Base-by-base conservation (phyloP, 35 echinoderm and acorn worm species). In the Anneissia japonica region DNA sequence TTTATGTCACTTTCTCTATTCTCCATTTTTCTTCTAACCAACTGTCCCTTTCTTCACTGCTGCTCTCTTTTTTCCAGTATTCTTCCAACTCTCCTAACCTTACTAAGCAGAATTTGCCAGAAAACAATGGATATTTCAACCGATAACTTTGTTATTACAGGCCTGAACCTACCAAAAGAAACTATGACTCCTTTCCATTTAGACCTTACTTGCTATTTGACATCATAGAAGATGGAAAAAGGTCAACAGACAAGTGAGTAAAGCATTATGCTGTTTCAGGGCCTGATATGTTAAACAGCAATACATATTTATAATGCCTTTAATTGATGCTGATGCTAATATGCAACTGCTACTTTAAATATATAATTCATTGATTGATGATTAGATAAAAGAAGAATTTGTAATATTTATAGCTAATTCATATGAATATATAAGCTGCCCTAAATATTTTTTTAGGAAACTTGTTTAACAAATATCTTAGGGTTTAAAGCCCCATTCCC, bases 191-290 rank as follows among this genome's bases (percentile, higher is more conserved):
- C 6, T 80, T 81, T 30, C 76, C 46, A 38, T 43, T 88, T 0
- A 21, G 38, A 35, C 77, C 51, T 16, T 82, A 82, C 34, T 72
- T 87, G 21, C 6, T 87, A 29, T 79, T 87, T 77, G 76, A 79
- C 46, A 38, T 80, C 39, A 79, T 6, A 3, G 7, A 72, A 28
- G 43, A 45, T 11, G 7, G 77, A 80, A 39, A 87, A 37, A 1
- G 30, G 13, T 19, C 0, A 19, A 14, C 30, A 13, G 9, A 77
- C 75, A 77, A 77, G 75, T 77, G 33, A 77, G 31, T 30, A 9
- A 77, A 9, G 0, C 33, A 32, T 32, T 19, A 16, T 75, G 32
- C 26, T 32, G 5, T n/a, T 5, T 30, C 26, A 75, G 5, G 5
- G 3, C 4, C 5, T 9, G 7, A 75, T n/a, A 75, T 10, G 3